Conservation (phyloP, 64 coral and sea anemone species). For the Porites australiensis region DNA sequence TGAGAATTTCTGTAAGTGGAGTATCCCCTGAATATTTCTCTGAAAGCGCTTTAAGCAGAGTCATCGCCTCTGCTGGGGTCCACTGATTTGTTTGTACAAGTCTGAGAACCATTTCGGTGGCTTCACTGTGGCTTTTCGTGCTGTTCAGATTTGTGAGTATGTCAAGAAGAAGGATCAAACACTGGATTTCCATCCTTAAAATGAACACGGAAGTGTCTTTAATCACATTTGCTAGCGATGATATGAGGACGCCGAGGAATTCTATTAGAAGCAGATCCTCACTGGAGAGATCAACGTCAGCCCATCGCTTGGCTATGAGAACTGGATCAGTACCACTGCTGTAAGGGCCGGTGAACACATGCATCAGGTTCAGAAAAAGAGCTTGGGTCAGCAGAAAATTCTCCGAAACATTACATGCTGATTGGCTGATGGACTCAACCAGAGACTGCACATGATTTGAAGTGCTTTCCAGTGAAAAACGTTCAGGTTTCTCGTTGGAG, state of each 20-base stretch:
- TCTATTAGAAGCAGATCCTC: not conserved
- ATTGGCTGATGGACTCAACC: slow-evolving; percentile 10
- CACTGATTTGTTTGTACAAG: slow-evolving; percentile 4
- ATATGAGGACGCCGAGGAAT: not conserved
- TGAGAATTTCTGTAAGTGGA: not conserved
- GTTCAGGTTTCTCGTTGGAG: not conserved
- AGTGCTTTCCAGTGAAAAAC: not conserved
- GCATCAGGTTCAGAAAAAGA: not conserved
- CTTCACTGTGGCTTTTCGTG: not conserved
- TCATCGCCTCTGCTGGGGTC: not conserved
- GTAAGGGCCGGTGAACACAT: not conserved
- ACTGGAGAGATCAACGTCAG: not conserved
- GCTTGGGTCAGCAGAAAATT: slow-evolving; percentile 4
- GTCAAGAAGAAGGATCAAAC: not conserved
- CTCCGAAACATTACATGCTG: slow-evolving; percentile 6
- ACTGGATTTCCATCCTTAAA: not conserved
- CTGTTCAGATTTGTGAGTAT: not conserved
- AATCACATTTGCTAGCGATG: not conserved
- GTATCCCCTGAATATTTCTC: not conserved
- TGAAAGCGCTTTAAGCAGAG: not conserved
- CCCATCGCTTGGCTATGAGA: not conserved
- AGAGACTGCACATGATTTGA: slow-evolving; percentile 14
- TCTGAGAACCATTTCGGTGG: not conserved
- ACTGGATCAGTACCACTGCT: slow-evolving; percentile 3
- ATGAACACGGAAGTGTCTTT: not conserved